Percentiles rank a stretch among this genome's conserved stretches.
phyloP scores from a whole-genome alignment of 2,113 vertebrate genomes.

The Gadus macrocephalus region DNA sequence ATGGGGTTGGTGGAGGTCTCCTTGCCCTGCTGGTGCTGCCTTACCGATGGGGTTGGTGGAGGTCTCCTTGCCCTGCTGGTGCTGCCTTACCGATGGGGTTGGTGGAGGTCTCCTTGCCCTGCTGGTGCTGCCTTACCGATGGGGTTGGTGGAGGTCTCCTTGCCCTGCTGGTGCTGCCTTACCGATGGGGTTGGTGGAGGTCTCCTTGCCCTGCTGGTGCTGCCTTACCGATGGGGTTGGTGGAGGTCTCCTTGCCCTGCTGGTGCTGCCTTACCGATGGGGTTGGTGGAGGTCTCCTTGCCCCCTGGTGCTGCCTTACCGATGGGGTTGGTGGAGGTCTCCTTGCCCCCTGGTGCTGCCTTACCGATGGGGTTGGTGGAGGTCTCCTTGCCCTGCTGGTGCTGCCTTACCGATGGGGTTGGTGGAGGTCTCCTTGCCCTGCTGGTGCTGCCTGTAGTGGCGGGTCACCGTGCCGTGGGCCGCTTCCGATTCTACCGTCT shows the following conservation, averaged over 20 bases:
- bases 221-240: conserved; percentile 91
- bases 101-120: too few relatives aligned
- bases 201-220: too few relatives aligned
- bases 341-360: conserved; percentile 93
- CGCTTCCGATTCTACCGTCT: conserved; percentile 94
- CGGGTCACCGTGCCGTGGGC: conserved; percentile 96
- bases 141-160: too few relatives aligned
- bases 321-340: too few relatives aligned
- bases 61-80: too few relatives aligned
- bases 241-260: conserved; percentile 96
- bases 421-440: conserved; percentile 96
- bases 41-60: too few relatives aligned
- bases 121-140: conserved; percentile 17
- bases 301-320: too few relatives aligned
- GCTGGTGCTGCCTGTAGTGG: conserved; percentile 93
- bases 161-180: conserved; percentile 16
- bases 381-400: conserved; percentile 96
- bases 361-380: conserved; percentile 98
- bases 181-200: too few relatives aligned
- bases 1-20: too few relatives aligned
- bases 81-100: conserved; percentile 18
- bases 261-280: conserved; percentile 95
- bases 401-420: conserved; percentile 95
- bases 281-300: conserved; percentile 92
- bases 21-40: too few relatives aligned